Evolutionary conservation across 2,888 invertebrate genomes (phyloP).

Genomic region (Psylliodes chrysocephalus): DNA sequence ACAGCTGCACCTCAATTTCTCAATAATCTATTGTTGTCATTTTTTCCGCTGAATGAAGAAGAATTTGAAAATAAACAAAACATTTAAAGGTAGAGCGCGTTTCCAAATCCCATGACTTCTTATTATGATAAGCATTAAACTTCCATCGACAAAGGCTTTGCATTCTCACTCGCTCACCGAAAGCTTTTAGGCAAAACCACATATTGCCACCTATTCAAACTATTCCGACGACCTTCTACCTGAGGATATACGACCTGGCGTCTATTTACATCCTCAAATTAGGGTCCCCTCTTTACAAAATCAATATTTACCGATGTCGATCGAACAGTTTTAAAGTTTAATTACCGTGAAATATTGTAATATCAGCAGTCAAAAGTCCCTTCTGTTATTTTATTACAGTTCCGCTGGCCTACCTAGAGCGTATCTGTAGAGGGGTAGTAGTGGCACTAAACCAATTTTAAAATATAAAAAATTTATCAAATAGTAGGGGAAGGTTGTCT

Average conservation of each 20-base stretch:
- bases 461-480: neutral
- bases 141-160: constrained; percentile 9
- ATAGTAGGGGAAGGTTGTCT: too few species aligned
- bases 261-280: constrained; percentile 45
- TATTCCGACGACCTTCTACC: constrained; percentile 26
- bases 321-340: constrained; percentile 52
- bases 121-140: constrained; percentile 20
- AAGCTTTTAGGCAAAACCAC: constrained; percentile 29
- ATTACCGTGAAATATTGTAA: constrained; percentile 55
- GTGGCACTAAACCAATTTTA: too few species aligned
- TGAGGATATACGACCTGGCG: constrained; percentile 20
- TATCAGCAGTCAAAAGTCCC: constrained; percentile 46
- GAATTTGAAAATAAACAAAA: constrained; percentile 14
- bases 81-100: neutral
- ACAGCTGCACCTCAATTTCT: neutral
- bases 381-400: constrained; percentile 32
- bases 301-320: constrained; percentile 53
- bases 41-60: constrained; percentile 3
- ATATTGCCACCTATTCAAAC: constrained; percentile 23
- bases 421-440: neutral
- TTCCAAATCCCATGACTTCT: constrained; percentile 26
- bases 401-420: neutral
- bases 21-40: neutral
- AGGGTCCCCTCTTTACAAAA: constrained; percentile 46
- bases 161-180: constrained; percentile 18